Conservation (phyloP, 2,888 invertebrate genomes). For the Himalopsyche japonica region DNA sequence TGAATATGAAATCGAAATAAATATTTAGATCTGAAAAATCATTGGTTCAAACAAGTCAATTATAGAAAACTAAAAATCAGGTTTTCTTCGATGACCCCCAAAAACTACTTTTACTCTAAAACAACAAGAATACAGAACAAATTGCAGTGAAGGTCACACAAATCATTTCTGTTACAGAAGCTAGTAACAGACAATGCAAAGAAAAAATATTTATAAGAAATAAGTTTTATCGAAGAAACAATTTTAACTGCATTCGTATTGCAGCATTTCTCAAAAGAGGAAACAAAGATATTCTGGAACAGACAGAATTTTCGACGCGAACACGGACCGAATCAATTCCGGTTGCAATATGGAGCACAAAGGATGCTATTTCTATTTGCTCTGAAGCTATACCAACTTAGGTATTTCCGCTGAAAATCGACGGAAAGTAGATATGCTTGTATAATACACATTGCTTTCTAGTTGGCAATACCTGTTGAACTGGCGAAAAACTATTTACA, state of each 20-base stretch:
- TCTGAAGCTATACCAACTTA: neutral
- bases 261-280: neutral
- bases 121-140: too few relatives aligned
- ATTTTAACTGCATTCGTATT: neutral
- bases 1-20: too few relatives aligned
- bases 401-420: neutral
- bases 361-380: neutral
- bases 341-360: neutral
- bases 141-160: too few relatives aligned
- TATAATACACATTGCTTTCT: neutral
- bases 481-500: neutral
- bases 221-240: too few relatives aligned
- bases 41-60: too few relatives aligned
- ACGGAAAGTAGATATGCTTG: neutral
- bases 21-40: too few relatives aligned
- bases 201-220: too few relatives aligned
- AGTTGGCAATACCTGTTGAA: neutral
- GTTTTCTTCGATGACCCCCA: too few relatives aligned
- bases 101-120: too few relatives aligned
- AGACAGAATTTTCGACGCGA: neutral
- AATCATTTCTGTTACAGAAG: too few relatives aligned
- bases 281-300: neutral
- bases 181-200: too few relatives aligned
- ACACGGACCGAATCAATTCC: neutral
- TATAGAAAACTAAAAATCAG: too few relatives aligned